A percentile compares a stretch with the other conserved stretches of the same genome.
These are phyloP conservation scores for Coelopa frigida DNA, from an alignment of 1,140 invertebrate species.

Conservation along the genomic window DNA sequence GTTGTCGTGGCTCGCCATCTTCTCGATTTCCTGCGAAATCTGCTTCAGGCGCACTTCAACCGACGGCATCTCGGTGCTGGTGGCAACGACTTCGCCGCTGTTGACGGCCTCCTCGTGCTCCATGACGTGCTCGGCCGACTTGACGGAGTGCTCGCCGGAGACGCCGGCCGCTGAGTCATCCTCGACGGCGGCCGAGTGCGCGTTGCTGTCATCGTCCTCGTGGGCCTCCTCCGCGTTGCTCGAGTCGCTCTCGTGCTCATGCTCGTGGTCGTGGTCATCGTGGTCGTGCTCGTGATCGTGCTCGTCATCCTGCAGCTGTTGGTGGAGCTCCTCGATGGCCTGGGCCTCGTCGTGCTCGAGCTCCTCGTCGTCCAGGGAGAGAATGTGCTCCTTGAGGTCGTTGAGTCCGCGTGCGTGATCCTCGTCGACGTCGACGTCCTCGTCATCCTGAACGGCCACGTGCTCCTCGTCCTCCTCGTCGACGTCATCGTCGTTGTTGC, in stretches of 20 bases:
- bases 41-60: conserved; percentile 43
- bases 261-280: conserved; percentile 22
- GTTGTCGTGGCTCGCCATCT: conserved; percentile 21
- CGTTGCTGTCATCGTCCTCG: conserved; percentile 16
- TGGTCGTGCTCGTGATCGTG: conserved; percentile 21
- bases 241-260: conserved; percentile 6
- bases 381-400: conserved; percentile 3
- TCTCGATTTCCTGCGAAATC: conserved; percentile 42
- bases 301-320: conserved; percentile 18
- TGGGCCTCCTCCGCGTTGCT: neutral
- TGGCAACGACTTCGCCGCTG: neutral
- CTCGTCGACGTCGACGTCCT: conserved; percentile 19
- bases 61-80: conserved; percentile 29
- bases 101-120: conserved; percentile 11
- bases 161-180: conserved; percentile 15
- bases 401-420: conserved; percentile 16
- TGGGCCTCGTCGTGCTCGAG: conserved; percentile 2
- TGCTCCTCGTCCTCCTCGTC: conserved; percentile 7
- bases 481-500: conserved; percentile 3
- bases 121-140: too few relatives aligned
- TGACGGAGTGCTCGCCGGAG: too few relatives aligned
- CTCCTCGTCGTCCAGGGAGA: neutral
- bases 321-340: too few relatives aligned
- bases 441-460: conserved; percentile 14
- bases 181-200: conserved; percentile 20